A percentile compares a stretch with the other conserved stretches of the same genome.
Conservation (phyloP, 1,140 invertebrate genomes). For the Anadara kagoshimensis region DNA sequence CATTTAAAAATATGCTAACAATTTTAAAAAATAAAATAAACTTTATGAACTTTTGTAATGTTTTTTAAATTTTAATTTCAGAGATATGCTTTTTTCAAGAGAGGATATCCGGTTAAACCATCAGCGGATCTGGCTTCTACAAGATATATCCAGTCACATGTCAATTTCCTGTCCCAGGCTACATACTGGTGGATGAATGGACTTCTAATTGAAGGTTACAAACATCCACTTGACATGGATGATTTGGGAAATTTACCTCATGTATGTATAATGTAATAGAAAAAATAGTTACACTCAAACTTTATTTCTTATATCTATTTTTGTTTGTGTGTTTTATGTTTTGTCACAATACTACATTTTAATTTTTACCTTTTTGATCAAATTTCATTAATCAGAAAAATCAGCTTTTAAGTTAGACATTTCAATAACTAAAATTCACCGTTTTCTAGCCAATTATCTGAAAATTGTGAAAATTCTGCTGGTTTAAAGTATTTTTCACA, state of each 20-base stretch:
- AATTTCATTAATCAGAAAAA: too few species aligned
- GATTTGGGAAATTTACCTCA: slow-evolving; percentile 82
- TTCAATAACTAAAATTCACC: too few species aligned
- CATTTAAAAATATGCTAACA: too few species aligned
- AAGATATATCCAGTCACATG: slow-evolving; percentile 77
- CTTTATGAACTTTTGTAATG: neutral
- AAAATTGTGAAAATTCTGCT: too few species aligned
- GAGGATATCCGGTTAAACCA: slow-evolving; percentile 50
- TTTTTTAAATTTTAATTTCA: slow-evolving; percentile 49
- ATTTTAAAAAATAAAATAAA: too few species aligned
- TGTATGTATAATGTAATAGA: neutral
- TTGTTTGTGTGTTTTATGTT: neutral
- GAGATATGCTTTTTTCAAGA: slow-evolving; percentile 66
- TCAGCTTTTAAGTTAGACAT: too few species aligned
- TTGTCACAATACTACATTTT: neutral
- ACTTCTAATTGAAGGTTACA: slow-evolving; percentile 81
- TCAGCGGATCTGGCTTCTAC: slow-evolving; percentile 56
- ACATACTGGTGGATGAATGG: slow-evolving; percentile 86
- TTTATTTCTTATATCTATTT: neutral
- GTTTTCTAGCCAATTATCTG: too few species aligned
- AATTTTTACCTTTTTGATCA: too few species aligned
- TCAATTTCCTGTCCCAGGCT: slow-evolving; percentile 82
- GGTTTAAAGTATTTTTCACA: neutral
- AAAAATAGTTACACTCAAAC: neutral
- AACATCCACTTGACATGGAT: slow-evolving; percentile 79